Evolutionary conservation across 2,113 vertebrate species (phyloP).

Genomic region (Corythornis vintsioides): DNA sequence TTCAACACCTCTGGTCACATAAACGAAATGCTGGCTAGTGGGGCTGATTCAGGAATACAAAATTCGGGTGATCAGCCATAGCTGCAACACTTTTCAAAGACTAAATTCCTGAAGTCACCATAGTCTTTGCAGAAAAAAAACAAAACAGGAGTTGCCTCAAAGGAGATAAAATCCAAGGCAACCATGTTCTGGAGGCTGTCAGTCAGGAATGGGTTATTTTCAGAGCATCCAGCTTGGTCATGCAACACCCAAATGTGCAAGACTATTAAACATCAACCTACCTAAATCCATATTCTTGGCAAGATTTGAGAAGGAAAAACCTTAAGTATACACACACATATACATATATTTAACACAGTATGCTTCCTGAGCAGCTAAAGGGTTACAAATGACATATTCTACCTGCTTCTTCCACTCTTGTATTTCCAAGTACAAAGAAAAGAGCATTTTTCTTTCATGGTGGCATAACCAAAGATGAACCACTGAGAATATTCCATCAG

Average conservation of each 20-base stretch:
- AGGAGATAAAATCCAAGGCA: background rate
- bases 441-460: background rate
- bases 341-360: background rate
- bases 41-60: background rate
- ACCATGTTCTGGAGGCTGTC: background rate
- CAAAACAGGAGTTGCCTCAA: background rate
- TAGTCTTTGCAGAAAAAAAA: background rate
- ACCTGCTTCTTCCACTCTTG: background rate
- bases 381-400: background rate
- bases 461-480: background rate
- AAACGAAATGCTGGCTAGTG: background rate
- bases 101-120: background rate
- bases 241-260: background rate
- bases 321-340: accelerated
- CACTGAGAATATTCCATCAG: background rate
- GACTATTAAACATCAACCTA: background rate
- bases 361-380: background rate
- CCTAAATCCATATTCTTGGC: background rate
- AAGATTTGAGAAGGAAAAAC: background rate
- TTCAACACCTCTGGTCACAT: background rate
- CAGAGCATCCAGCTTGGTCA: background rate
- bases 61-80: background rate
- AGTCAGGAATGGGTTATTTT: background rate
- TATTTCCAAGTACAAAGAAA: background rate
- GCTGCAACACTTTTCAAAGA: background rate